Percentiles rank a stretch among this genome's conserved stretches.
Evolutionary conservation across 1,140 invertebrate species (phyloP).

Genomic region (Bombus haemorrhoidalis): DNA sequence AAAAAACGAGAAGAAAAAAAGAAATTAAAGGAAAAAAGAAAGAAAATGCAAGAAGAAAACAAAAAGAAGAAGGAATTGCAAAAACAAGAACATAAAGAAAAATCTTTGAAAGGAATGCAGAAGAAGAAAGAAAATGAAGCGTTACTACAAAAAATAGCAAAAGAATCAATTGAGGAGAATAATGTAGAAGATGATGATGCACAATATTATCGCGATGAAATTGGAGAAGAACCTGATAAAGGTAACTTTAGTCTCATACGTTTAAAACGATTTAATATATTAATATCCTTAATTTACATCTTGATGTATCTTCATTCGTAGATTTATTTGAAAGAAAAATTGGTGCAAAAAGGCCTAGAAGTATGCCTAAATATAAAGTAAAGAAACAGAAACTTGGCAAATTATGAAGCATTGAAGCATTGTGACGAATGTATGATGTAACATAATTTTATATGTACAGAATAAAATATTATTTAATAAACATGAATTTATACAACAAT

Average conservation of each 20-base stretch:
- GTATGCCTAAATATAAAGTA: slow-evolving; percentile 60
- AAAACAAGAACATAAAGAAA: slow-evolving; percentile 87
- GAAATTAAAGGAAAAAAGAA: slow-evolving; percentile 90
- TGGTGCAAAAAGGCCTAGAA: slow-evolving; percentile 61
- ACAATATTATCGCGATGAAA: slow-evolving; percentile 93
- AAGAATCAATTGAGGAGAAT: slow-evolving; percentile 82
- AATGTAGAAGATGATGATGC: slow-evolving; percentile 87
- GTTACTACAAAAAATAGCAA: slow-evolving; percentile 81
- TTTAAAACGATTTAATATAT: neutral
- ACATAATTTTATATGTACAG: neutral
- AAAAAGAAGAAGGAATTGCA: slow-evolving; percentile 87
- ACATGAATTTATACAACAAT: slow-evolving; percentile 1
- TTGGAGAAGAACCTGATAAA: slow-evolving; percentile 93
- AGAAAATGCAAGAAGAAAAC: slow-evolving; percentile 90
- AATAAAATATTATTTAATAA: slow-evolving; percentile 33
- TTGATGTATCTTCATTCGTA: slow-evolving; percentile 48
- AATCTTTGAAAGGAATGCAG: slow-evolving; percentile 87
- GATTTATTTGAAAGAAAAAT: slow-evolving; percentile 67
- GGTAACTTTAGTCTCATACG: slow-evolving; percentile 80
- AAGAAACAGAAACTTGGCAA: slow-evolving; percentile 55
- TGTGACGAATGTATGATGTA: neutral
- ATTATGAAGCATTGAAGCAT: neutral
- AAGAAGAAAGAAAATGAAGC: slow-evolving; percentile 83
- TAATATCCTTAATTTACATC: neutral
- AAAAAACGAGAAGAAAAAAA: slow-evolving; percentile 88